These are phyloP conservation scores for Tanaodytes sp. DNA, from an alignment of 2,888 invertebrate species.

Conservation along the genomic window DNA sequence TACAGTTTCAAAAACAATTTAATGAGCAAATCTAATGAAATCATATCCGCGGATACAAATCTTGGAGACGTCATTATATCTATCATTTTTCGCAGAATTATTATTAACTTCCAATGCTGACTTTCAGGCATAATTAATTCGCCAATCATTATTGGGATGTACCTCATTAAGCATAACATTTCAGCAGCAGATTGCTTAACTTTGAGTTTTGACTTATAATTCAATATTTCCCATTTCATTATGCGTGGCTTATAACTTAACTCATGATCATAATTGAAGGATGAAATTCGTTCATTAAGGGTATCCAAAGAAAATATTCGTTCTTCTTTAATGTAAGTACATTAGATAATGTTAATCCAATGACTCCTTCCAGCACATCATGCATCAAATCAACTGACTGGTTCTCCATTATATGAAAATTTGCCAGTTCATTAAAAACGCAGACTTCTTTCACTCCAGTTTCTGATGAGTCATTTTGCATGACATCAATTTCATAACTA, in stretches of 20 bases:
- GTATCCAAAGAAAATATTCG: slow-evolving; percentile 10
- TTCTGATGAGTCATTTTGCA: slow-evolving; percentile 4
- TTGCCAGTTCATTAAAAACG: slow-evolving; percentile 18
- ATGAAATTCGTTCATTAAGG: slow-evolving; percentile 5
- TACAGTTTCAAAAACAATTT: slow-evolving; percentile 15
- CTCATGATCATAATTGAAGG: slow-evolving; percentile 18
- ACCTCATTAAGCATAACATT: slow-evolving; percentile 30
- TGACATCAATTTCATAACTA: slow-evolving; percentile 21
- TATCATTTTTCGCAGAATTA: slow-evolving; percentile 25
- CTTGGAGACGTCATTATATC: slow-evolving; percentile 26
- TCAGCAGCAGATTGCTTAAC: slow-evolving; percentile 20
- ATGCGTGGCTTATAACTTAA: background rate
- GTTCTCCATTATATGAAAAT: slow-evolving; percentile 43
- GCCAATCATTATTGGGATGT: slow-evolving; percentile 29
- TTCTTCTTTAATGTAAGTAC: slow-evolving; percentile 11
- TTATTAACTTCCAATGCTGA: slow-evolving; percentile 33
- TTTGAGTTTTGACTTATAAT: background rate
- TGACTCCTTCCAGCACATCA: slow-evolving; percentile 26
- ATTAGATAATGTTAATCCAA: slow-evolving; percentile 20
- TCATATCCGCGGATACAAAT: slow-evolving; percentile 11
- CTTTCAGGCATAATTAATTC: slow-evolving; percentile 32
- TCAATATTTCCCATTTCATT: background rate
- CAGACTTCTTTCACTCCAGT: slow-evolving; percentile 29
- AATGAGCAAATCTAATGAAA: slow-evolving; percentile 4
- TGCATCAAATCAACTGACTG: slow-evolving; percentile 32